Evolutionary conservation across 2,888 invertebrate genomes (phyloP).

Genomic region (Glyphotaelius pellucidus): DNA sequence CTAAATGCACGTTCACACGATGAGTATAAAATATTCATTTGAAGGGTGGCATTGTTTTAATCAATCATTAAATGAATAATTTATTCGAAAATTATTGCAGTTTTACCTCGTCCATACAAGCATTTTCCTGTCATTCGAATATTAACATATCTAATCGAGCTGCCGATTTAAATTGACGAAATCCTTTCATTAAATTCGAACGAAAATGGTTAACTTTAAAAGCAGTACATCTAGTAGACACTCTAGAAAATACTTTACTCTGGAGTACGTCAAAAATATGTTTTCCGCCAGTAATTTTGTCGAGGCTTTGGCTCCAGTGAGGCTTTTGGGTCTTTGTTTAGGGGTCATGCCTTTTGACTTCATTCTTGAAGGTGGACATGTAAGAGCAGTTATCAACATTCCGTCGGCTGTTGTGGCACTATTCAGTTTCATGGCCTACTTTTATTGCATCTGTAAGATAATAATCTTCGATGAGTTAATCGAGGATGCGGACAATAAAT

Average conservation of each 20-base stretch:
- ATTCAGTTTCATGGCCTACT: background rate
- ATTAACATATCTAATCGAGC: background rate
- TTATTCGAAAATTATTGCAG: background rate
- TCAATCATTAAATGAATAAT: background rate
- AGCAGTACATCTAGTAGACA: background rate
- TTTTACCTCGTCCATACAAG: background rate
- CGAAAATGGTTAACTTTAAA: background rate
- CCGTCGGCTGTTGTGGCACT: background rate
- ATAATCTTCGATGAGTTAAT: background rate
- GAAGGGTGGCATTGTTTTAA: background rate
- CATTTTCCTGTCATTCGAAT: background rate
- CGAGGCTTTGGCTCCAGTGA: background rate
- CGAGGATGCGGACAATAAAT: background rate
- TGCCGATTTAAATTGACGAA: background rate
- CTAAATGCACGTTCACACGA: background rate
- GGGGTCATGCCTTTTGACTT: slow-evolving; percentile 2
- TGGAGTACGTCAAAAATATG: background rate
- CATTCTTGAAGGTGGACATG: background rate
- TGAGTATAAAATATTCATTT: background rate
- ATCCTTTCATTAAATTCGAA: background rate
- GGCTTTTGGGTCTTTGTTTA: slow-evolving; percentile 6
- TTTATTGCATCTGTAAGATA: background rate
- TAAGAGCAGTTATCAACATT: background rate
- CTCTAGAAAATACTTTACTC: background rate
- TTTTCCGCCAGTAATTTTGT: background rate